Percentiles rank a stretch among this genome's conserved stretches.
Conservation (phyloP, 2,113 vertebrate species). For the Coptodon rendalli region DNA sequence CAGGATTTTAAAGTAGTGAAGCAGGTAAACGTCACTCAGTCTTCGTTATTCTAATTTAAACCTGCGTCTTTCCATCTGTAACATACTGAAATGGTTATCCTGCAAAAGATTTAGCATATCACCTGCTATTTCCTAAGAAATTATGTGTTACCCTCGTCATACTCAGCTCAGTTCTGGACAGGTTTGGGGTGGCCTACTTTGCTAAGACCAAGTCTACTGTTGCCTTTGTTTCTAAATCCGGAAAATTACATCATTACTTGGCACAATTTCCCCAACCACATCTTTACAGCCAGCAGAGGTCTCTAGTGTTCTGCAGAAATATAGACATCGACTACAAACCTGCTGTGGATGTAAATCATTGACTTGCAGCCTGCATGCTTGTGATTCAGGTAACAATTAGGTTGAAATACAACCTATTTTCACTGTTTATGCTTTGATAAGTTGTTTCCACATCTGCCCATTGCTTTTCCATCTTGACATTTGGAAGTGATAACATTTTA, state of each 20-base stretch:
- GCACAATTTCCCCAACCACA: background rate
- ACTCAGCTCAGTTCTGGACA: background rate
- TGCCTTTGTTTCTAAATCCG: background rate
- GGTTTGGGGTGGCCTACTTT: background rate
- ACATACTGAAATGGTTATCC: background rate
- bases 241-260: background rate
- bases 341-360: background rate
- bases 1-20: background rate
- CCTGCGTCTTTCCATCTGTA: background rate
- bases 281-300: constrained; percentile 44
- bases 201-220: background rate
- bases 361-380: background rate
- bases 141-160: background rate
- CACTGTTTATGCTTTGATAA: background rate
- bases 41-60: background rate
- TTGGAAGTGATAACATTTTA: background rate
- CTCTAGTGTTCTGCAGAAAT: constrained; percentile 21
- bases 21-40: background rate
- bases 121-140: background rate
- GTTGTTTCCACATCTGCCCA: background rate
- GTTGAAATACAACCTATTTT: background rate
- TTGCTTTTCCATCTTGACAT: background rate
- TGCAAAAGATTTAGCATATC: background rate
- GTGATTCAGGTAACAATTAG: background rate
- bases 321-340: background rate